Base-by-base conservation (phyloP, 2,113 vertebrate species). In the Gallinago undulata region DNA sequence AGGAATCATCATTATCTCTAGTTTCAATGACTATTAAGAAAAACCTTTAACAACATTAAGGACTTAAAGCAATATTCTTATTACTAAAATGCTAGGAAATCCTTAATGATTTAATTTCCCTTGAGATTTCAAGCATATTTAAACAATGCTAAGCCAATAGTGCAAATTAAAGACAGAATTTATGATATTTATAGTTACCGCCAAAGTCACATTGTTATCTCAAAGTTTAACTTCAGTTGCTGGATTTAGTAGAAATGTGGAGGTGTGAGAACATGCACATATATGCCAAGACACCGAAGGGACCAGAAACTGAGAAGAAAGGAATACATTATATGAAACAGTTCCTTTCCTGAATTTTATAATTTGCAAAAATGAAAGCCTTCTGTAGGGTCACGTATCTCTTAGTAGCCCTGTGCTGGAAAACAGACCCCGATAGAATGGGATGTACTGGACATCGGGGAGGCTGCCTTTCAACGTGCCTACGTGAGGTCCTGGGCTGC, bases 351-450 rank as follows among this genome's bases (percentile, higher is more conserved):
- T 67, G 41, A 67, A 41, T 72, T 91, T 89, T 43, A 33, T n/a
- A 13, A 15, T 35, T 63, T 41, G 31, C 56, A 28, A 50, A 89
- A 84, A 89, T 14, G 4, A 67, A 91, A 74, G 19, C 4, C 7
- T 53, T 41, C 41, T 37, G 11, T 78, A 31, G 25, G 13, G 28
- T 63, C 37, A 27, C 19, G 19, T 12, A 19, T 30, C 8, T 55
- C 24, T 48, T 24, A 53, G 19, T 6, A 77, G 11, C 10, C 55
- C n/a, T 81, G 30, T 39, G 11, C 23, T 57, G 16, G 35, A 75
- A 79, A 87, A 19, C 8, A 14, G 19, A 45, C 7, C 1, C 1
- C 0, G 1, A 19, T 0, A 27, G 45, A 70, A 41, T 0, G 0
- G 9, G 9, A 22, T 48, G 4, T 31, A 4, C 6, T 23, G 70